phyloP scores from a whole-genome alignment of 2,888 invertebrate genomes.

The Argyra leucocephala region DNA sequence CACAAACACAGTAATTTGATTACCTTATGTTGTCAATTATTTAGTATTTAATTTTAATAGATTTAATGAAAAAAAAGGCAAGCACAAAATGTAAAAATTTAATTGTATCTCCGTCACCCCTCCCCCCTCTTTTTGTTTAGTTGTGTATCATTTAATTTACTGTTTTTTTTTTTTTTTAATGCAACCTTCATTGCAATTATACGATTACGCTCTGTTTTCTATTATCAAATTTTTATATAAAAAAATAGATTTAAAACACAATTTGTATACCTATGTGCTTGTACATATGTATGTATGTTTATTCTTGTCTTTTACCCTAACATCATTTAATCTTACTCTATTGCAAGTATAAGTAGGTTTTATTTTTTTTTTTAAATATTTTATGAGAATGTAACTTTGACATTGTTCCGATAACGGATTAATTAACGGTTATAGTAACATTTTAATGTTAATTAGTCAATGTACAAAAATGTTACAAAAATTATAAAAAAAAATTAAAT shows the following conservation, averaged over 20 bases:
- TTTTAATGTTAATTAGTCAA: constrained; percentile 1
- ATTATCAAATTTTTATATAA: not conserved
- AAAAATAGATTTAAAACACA: no score
- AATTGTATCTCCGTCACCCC: not conserved
- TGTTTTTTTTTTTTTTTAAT: not conserved
- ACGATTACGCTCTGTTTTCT: not conserved
- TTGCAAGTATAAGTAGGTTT: not conserved
- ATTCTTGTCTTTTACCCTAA: no score
- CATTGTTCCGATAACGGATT: constrained; percentile 4
- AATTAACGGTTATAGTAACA: constrained; percentile 2
- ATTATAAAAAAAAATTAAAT: not conserved
- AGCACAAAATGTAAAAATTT: not conserved
- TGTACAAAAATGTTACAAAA: not conserved
- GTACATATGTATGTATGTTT: no score
- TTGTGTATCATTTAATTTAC: not conserved
- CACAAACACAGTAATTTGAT: no score
- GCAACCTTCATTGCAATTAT: not conserved
- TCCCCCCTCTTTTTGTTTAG: not conserved
- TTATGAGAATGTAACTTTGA: not conserved
- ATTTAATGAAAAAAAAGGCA: not conserved
- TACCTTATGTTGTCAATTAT: no score
- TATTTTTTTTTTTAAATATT: not conserved
- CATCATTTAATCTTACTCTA: not conserved
- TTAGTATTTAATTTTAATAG: not conserved
- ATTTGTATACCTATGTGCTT: no score